Conservation (phyloP, 2,113 vertebrate species). For the Marmota monax region DNA sequence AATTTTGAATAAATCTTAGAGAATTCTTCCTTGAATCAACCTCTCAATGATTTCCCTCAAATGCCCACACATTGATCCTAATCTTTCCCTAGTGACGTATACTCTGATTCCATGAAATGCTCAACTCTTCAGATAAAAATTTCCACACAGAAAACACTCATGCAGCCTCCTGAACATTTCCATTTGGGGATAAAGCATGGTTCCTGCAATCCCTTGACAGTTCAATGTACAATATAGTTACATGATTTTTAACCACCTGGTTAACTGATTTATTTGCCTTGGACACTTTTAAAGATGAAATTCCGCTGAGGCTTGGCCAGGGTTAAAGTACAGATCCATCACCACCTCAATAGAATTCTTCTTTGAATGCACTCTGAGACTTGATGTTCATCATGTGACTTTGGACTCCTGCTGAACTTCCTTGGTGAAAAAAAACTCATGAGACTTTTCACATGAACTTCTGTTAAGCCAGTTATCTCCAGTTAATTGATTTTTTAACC, state of each 20-base stretch:
- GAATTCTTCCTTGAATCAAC: not conserved
- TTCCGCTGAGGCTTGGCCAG: not conserved
- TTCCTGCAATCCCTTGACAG: not conserved
- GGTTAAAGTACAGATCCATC: not conserved
- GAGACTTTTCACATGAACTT: conserved; percentile 62
- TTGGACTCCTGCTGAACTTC: not conserved
- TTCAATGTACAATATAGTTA: not conserved
- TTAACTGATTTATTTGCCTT: not conserved
- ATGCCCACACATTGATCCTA: not conserved
- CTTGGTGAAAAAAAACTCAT: not conserved
- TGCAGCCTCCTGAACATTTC: not conserved
- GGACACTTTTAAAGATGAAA: not conserved
- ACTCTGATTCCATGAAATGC: not conserved
- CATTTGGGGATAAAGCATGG: not conserved
- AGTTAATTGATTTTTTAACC: not conserved
- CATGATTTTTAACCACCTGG: not conserved
- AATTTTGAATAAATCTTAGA: not conserved
- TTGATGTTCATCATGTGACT: not conserved
- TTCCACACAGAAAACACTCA: not conserved
- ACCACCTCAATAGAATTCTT: not conserved
- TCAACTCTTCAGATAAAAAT: not conserved
- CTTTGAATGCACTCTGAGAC: not conserved
- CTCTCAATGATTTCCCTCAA: not conserved
- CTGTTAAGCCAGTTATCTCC: conserved; percentile 10
- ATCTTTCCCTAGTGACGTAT: not conserved